These are phyloP conservation scores for Colossoma macropomum DNA, from an alignment of 2,113 vertebrate species.

Conservation along the genomic window DNA sequence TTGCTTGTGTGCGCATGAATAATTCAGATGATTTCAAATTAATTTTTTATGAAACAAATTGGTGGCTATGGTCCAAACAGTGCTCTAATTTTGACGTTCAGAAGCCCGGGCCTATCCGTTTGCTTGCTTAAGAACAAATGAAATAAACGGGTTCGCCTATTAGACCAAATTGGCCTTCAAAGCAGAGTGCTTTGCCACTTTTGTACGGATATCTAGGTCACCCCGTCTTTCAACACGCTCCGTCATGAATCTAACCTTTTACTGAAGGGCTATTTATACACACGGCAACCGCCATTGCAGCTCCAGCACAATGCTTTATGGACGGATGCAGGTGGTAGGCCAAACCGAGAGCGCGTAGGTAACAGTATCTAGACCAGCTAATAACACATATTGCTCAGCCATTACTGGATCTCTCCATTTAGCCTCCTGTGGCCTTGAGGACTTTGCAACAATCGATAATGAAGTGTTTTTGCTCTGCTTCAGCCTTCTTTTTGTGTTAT, in stretches of 20 bases:
- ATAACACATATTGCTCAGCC: neutral
- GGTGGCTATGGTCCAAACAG: neutral
- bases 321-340: neutral
- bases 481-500: neutral
- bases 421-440: neutral
- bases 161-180: neutral
- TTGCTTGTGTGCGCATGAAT: neutral
- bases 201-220: conserved; percentile 26
- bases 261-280: conserved; percentile 29
- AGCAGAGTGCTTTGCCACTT: neutral
- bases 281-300: neutral
- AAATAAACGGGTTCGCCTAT: neutral
- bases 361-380: conserved; percentile 7
- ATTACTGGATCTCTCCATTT: neutral
- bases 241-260: conserved; percentile 43
- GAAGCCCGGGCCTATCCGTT: neutral
- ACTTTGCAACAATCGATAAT: conserved; percentile 2
- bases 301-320: neutral
- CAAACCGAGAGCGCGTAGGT: neutral
- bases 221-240: neutral
- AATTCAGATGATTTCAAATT: neutral
- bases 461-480: neutral
- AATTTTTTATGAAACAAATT: neutral
- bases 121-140: neutral
- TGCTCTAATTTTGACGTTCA: neutral